A percentile compares a stretch with the other conserved stretches of the same genome.
These are phyloP conservation scores for Meloe dianella DNA, from an alignment of 2,888 invertebrate species.

Conservation along the genomic window DNA sequence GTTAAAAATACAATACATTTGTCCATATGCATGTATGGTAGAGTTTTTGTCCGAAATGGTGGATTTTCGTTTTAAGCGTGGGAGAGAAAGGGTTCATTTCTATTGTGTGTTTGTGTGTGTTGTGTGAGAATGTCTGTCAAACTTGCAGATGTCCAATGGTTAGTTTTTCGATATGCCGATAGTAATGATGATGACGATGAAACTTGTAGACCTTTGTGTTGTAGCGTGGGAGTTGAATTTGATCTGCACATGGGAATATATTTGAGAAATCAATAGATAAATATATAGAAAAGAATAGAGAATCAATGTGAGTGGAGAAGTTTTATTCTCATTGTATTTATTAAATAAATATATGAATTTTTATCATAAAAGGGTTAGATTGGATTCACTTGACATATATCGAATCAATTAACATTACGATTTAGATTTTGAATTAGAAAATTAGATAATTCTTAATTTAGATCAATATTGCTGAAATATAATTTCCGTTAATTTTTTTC, in stretches of 20 bases:
- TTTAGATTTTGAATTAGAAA: too few species aligned
- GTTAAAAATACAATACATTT: not conserved
- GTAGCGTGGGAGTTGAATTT: slow-evolving; percentile 6
- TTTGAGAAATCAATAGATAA: slow-evolving; percentile 8
- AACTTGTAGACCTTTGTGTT: not conserved
- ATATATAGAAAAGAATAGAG: not conserved
- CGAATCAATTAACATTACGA: too few species aligned
- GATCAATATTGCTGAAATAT: too few species aligned
- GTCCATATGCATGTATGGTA: not conserved
- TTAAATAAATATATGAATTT: not conserved
- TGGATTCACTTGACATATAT: too few species aligned
- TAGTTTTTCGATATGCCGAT: slow-evolving; percentile 2
- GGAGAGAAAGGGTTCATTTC: slow-evolving; percentile 23
- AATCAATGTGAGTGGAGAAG: not conserved
- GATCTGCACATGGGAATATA: slow-evolving; percentile 8
- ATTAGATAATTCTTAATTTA: too few species aligned
- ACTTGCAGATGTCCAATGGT: slow-evolving; percentile 31
- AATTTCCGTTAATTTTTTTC: too few species aligned
- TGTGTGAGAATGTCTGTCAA: slow-evolving; percentile 28
- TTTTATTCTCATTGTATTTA: not conserved
- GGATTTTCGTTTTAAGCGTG: slow-evolving; percentile 5
- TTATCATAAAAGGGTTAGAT: too few species aligned
- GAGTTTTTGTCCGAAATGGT: slow-evolving; percentile 9
- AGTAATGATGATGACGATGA: not conserved
- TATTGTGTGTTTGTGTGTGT: too few species aligned